Base-by-base conservation (phyloP, 2,888 invertebrate genomes). In the Eudiplozoon nipponicum region DNA sequence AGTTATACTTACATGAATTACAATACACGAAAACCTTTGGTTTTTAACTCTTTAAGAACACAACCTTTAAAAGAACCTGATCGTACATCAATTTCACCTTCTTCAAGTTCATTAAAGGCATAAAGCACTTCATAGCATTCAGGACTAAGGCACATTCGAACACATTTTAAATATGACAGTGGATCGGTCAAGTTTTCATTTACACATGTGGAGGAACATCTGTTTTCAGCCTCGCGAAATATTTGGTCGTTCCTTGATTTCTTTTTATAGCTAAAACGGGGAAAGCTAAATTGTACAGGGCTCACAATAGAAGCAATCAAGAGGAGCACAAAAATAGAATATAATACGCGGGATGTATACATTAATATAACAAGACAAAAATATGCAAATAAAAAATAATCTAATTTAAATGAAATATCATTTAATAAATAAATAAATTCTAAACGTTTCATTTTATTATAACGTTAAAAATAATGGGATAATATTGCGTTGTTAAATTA, bases 81-180 rank as follows among this genome's bases (percentile, higher is more conserved):
- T 31, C 31, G 31, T 7, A 31, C 31, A 31, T 31, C 31, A 31
- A 31, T 31, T 31, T 31, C 31, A 31, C 31, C 31, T 15, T n/a
- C 13, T 31, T 31, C 31, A 7, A 31, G 31, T 31, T 31, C 31
- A 17, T 31, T 13, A 15, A 31, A 31, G 4, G 5, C 31, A 17
- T 31, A 31, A 17, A 31, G 5, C 13, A 31, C 4, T 4, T 31
- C 5, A 17, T 31, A 31, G 13, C 31, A 31, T 15, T 31, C 13
- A 15, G 5, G 31, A 15, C 31, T 31, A 17, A 31, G 13, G 17
- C 31, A 31, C 9, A 15, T 31, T 31, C 31, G 5, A 13, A 17
- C 5, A 15, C 31, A 31, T 5, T 7, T 15, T 7, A 31, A 15
- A n/a, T 15, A 13, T n/a, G 11, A n/a, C 17, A 31, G 13, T 31